Evolutionary conservation across 2,113 vertebrate genomes (phyloP).

Genomic region (Chionomys nivalis): DNA sequence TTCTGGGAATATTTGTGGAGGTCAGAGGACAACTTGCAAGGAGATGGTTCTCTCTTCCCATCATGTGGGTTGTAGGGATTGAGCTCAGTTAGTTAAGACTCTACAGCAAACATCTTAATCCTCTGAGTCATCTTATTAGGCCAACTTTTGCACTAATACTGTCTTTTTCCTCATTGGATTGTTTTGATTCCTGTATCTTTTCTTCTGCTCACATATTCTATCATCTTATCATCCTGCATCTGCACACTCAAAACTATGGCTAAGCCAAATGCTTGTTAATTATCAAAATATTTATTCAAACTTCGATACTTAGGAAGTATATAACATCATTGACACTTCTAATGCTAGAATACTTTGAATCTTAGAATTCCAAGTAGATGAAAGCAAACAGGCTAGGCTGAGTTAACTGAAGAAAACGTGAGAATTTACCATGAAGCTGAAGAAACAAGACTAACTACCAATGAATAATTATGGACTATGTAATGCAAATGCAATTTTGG

Average conservation of each 20-base stretch:
- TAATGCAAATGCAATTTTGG: not conserved
- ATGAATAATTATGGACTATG: not conserved
- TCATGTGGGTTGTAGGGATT: no score
- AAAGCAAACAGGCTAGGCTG: not conserved
- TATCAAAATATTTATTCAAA: not conserved
- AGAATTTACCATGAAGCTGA: not conserved
- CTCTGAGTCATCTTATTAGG: no score
- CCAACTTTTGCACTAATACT: no score
- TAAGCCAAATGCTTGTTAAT: not conserved
- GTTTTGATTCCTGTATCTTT: no score
- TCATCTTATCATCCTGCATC: not conserved
- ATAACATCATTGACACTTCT: not conserved
- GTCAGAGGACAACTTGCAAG: no score
- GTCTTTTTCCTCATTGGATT: no score
- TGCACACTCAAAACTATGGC: not conserved
- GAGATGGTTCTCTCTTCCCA: no score
- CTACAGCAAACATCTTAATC: no score
- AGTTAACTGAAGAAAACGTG: not conserved
- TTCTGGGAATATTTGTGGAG: no score
- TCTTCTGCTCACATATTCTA: no score
- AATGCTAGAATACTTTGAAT: not conserved
- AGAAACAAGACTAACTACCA: not conserved
- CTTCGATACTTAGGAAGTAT: not conserved
- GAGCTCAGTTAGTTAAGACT: no score
- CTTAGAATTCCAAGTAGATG: not conserved